Evolutionary conservation across 2,113 vertebrate genomes (phyloP).

Genomic region (Phrynosoma blainvillii): DNA sequence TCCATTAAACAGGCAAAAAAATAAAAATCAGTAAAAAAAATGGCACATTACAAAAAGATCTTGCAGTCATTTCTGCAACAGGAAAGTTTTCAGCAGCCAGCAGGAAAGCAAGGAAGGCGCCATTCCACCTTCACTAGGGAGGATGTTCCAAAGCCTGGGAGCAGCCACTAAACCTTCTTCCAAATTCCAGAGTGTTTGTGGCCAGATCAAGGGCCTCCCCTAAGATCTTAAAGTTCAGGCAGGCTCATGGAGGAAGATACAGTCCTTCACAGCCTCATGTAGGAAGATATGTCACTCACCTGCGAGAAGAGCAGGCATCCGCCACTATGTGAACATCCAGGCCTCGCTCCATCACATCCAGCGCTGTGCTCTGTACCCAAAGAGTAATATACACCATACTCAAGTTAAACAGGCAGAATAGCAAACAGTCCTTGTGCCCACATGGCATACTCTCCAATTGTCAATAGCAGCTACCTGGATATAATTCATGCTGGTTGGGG

Average conservation of each 20-base stretch:
- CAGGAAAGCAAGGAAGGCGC: too few species aligned
- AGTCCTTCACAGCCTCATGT: neutral
- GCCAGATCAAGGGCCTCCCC: neutral
- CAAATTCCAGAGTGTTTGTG: neutral
- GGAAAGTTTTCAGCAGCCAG: too few species aligned
- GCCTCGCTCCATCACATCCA: conserved; percentile 85
- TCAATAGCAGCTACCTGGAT: neutral
- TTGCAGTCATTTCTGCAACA: too few species aligned
- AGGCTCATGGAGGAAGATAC: neutral
- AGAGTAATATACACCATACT: neutral
- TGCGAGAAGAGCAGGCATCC: conserved; percentile 88
- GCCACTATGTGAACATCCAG: conserved; percentile 90
- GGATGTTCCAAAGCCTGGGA: too few species aligned
- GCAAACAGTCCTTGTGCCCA: neutral
- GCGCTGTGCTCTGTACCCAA: conserved; percentile 80
- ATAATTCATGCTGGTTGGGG: neutral
- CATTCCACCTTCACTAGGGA: too few species aligned
- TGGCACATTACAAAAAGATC: too few species aligned
- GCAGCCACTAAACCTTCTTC: too few species aligned
- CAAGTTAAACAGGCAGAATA: neutral
- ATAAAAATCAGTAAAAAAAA: too few species aligned
- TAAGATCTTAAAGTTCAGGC: neutral
- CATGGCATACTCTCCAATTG: neutral
- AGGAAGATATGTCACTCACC: conserved; percentile 66
- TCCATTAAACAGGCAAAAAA: too few species aligned